phyloP scores from a whole-genome alignment of 1,140 invertebrate genomes.

The Choristoneura fumiferana region DNA sequence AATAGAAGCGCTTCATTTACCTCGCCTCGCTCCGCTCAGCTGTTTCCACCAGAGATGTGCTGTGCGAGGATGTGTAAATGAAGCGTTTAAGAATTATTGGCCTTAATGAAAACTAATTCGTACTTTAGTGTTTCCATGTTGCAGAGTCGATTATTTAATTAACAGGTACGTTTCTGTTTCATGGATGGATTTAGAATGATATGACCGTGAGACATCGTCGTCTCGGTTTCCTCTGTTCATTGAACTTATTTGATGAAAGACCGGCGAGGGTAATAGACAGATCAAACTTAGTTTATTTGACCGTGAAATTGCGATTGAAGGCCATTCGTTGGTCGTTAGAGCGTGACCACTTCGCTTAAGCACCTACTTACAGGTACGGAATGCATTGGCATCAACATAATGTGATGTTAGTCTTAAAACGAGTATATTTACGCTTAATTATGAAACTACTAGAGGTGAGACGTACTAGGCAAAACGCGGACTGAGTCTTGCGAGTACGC shows the following conservation, averaged over 20 bases:
- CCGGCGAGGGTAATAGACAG: conserved; percentile 47
- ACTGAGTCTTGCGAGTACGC: too few species aligned
- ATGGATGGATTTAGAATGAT: background rate
- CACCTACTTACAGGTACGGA: conserved; percentile 12
- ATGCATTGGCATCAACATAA: conserved; percentile 15
- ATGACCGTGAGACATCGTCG: conserved; percentile 5
- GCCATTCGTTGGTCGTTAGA: conserved; percentile 22
- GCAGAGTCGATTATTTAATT: conserved; percentile 3
- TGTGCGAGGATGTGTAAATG: too few species aligned
- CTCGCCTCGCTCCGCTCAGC: too few species aligned
- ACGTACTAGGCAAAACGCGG: too few species aligned
- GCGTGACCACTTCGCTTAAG: conserved; percentile 56
- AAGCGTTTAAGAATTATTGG: conserved; percentile 3
- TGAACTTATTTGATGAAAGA: conserved; percentile 41
- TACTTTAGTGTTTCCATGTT: background rate
- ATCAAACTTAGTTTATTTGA: conserved; percentile 66
- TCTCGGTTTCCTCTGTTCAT: conserved; percentile 28
- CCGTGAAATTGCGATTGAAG: conserved; percentile 61
- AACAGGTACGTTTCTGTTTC: background rate
- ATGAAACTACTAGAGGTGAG: too few species aligned
- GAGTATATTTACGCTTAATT: too few species aligned
- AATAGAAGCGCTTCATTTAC: too few species aligned
- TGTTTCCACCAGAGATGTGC: too few species aligned
- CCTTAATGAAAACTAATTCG: conserved; percentile 3
- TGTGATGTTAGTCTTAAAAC: background rate